phyloP scores from a whole-genome alignment of 1,140 invertebrate species.

The Cheumatopsyche charites region DNA sequence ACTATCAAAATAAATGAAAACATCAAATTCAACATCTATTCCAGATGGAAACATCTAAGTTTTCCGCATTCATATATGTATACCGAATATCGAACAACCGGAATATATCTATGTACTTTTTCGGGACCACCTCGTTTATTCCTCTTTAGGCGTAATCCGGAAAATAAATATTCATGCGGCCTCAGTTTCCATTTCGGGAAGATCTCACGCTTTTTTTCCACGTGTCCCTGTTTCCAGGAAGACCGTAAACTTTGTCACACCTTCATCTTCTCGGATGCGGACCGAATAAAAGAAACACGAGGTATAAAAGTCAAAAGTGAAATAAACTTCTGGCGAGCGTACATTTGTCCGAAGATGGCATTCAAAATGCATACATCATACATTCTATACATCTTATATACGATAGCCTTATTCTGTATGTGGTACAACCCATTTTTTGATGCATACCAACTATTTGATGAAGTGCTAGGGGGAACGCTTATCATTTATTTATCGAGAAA shows the following conservation, averaged over 20 bases:
- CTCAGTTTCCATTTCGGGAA: background rate
- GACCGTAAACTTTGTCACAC: slow-evolving; percentile 39
- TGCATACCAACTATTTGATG: too few relatives aligned
- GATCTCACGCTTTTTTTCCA: background rate
- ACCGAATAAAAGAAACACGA: slow-evolving; percentile 36
- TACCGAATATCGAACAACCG: background rate
- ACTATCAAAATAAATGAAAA: too few relatives aligned
- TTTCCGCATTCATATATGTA: too few relatives aligned
- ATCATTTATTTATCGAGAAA: too few relatives aligned
- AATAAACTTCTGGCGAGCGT: slow-evolving; percentile 35
- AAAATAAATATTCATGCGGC: slow-evolving; percentile 15
- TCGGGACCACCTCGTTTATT: slow-evolving; percentile 4
- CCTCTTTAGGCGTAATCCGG: background rate
- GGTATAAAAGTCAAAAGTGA: slow-evolving; percentile 46
- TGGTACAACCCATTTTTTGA: too few relatives aligned
- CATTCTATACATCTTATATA: too few relatives aligned
- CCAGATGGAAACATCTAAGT: too few relatives aligned
- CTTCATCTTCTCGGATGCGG: slow-evolving; percentile 31
- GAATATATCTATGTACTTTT: background rate
- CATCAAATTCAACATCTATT: too few relatives aligned
- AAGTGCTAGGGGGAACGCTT: too few relatives aligned
- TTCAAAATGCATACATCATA: too few relatives aligned
- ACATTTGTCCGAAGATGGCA: background rate
- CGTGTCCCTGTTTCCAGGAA: slow-evolving; percentile 5
- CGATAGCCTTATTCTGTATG: too few relatives aligned